Conservation (phyloP, 2,797 vertebrate species). For the Mallotus villosus region DNA sequence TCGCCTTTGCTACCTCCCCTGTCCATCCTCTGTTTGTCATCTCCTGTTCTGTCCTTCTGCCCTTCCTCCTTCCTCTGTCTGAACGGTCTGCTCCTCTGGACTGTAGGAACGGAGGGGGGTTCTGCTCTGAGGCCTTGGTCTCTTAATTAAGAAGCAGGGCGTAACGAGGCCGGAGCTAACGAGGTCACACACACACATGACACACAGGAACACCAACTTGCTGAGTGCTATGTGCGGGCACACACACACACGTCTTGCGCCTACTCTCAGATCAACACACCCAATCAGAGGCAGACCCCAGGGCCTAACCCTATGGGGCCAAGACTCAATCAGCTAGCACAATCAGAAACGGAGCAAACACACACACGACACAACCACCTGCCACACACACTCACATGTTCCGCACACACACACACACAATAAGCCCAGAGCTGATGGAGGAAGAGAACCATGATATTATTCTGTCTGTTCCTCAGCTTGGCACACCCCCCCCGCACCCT, state of each 20-base stretch:
- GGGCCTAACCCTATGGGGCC: constrained; percentile 58
- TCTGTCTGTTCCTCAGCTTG: constrained; percentile 63
- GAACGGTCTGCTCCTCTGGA: constrained; percentile 31
- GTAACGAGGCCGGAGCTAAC: constrained; percentile 67
- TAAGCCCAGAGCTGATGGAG: constrained; percentile 60
- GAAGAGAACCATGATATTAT: constrained; percentile 68
- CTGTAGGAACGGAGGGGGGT: constrained; percentile 58
- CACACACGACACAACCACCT: constrained; percentile 9
- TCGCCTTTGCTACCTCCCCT: not conserved
- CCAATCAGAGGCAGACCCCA: constrained; percentile 67
- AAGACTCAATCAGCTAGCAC: constrained; percentile 66
- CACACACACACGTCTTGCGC: constrained; percentile 24
- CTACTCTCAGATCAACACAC: constrained; percentile 58
- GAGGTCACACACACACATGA: constrained; percentile 30
- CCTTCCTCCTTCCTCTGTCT: not conserved
- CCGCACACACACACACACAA: constrained; percentile 47
- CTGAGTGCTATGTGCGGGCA: not conserved
- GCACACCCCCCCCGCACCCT: not conserved
- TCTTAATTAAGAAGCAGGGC: constrained; percentile 77
- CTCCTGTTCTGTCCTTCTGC: not conserved
- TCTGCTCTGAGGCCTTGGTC: constrained; percentile 58
- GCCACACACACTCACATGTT: constrained; percentile 13
- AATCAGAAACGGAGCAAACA: constrained; percentile 61
- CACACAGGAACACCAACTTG: not conserved
- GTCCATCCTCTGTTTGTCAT: not conserved